A percentile compares a stretch with the other conserved stretches of the same genome.
Evolutionary conservation across 2,113 vertebrate genomes (phyloP).

Genomic region (Stomatorhinus ivindoensis): DNA sequence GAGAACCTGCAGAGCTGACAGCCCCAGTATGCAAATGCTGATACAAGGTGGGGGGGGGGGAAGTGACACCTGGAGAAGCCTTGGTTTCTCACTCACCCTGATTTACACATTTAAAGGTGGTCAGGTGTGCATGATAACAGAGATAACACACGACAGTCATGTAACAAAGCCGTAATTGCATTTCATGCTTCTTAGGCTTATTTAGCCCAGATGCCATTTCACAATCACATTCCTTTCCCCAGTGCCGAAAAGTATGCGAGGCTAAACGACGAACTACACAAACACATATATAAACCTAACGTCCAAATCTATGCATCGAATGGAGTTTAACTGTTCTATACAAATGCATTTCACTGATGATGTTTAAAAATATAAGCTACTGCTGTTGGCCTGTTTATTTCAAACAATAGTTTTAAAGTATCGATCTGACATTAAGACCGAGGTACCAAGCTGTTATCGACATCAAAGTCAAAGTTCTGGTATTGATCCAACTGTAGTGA

Average conservation of each 20-base stretch:
- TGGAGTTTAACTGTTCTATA: background rate
- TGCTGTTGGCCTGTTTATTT: background rate
- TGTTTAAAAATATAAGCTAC: background rate
- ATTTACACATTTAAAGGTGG: background rate
- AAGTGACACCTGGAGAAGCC: background rate
- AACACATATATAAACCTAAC: background rate
- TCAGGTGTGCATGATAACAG: background rate
- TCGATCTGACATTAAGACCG: background rate
- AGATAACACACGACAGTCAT: background rate
- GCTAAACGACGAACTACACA: background rate
- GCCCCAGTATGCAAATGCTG: background rate
- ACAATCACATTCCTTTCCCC: background rate
- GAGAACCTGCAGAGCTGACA: background rate
- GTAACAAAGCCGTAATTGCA: background rate
- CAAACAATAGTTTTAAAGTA: background rate
- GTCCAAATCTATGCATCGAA: background rate
- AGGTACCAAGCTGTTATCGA: background rate
- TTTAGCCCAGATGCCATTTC: background rate
- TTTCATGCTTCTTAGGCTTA: background rate
- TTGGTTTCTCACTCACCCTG: background rate
- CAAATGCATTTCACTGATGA: background rate
- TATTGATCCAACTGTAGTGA: background rate
- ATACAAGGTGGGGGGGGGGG: background rate
- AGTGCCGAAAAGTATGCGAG: background rate
- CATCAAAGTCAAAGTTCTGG: background rate